Conservation (phyloP, 2,888 invertebrate genomes). For the Frankliniella fusca region DNA sequence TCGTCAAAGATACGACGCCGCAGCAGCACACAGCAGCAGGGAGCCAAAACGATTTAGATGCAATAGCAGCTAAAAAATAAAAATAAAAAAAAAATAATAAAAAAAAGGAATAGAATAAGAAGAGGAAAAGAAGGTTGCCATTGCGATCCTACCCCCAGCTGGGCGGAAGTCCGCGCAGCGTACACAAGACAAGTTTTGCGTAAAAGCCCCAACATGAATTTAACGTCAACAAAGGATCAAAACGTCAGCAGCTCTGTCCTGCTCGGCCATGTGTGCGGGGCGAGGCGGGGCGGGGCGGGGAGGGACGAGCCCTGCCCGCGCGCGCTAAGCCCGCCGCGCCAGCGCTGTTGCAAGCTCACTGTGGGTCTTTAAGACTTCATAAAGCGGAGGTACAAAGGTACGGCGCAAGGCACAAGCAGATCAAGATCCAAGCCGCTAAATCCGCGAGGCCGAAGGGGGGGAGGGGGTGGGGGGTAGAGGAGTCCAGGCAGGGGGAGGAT, state of each 20-base stretch:
- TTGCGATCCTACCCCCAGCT: not conserved
- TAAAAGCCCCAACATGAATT: conserved; percentile 5
- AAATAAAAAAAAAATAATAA: not conserved
- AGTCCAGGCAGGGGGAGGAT: too few relatives aligned
- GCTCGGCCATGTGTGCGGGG: conserved; percentile 5
- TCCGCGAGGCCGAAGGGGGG: not conserved
- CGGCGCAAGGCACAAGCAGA: conserved; percentile 3
- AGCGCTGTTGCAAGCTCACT: not conserved
- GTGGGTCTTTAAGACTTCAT: not conserved
- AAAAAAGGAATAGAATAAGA: not conserved
- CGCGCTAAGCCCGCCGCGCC: too few relatives aligned
- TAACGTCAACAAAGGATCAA: conserved; percentile 6
- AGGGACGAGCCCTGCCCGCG: too few relatives aligned
- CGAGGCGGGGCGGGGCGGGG: too few relatives aligned
- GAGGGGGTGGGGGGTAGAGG: too few relatives aligned
- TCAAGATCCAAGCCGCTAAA: not conserved
- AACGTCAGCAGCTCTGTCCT: not conserved
- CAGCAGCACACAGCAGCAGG: too few relatives aligned
- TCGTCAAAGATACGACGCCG: too few relatives aligned
- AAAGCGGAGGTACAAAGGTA: not conserved
- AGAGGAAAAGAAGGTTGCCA: not conserved
- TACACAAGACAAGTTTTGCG: not conserved
- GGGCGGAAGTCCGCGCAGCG: conserved; percentile 1
- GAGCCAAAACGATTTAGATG: not conserved
- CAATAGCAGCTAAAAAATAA: not conserved